Percentiles rank a stretch among this genome's conserved stretches.
Evolutionary conservation across 2,797 vertebrate genomes (phyloP).

Genomic region (Mallotus villosus): DNA sequence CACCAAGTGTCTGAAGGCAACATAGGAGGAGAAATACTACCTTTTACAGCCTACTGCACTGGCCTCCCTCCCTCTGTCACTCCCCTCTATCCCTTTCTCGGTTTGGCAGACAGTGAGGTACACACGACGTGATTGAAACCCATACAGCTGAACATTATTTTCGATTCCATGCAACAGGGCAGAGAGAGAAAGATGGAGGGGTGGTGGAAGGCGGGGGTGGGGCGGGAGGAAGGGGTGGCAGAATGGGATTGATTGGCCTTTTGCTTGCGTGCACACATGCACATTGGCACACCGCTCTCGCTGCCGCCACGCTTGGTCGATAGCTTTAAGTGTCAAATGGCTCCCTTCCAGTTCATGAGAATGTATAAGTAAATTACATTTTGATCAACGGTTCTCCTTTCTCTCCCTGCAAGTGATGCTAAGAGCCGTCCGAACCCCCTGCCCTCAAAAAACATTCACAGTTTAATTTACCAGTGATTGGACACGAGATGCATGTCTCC

Average conservation of each 20-base stretch:
- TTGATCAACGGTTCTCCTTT: constrained; percentile 30
- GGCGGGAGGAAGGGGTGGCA: not conserved
- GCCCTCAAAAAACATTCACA: constrained; percentile 1
- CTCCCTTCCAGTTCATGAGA: constrained; percentile 27
- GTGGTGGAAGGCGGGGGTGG: not conserved
- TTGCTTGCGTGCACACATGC: constrained; percentile 9
- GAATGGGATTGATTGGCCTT: constrained; percentile 39
- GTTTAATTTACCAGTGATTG: constrained; percentile 27
- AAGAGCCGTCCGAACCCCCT: not conserved
- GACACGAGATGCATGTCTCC: not conserved
- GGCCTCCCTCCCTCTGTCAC: not conserved
- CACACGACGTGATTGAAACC: constrained; percentile 51
- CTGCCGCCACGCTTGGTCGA: constrained; percentile 30
- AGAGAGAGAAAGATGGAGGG: constrained; percentile 4
- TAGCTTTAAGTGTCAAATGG: constrained; percentile 36
- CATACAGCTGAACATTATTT: constrained; percentile 49
- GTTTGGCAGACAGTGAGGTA: constrained; percentile 23
- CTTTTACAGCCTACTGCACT: not conserved
- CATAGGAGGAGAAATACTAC: constrained; percentile 38
- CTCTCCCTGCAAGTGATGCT: not conserved
- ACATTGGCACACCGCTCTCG: not conserved
- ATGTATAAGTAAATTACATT: constrained; percentile 43
- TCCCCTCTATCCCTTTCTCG: constrained; percentile 28
- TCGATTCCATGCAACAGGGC: constrained; percentile 40
- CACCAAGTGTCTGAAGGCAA: constrained; percentile 54